Percentiles rank a stretch among this genome's conserved stretches.
Conservation (phyloP, 2,888 invertebrate genomes). For the Latrodectus elegans region DNA sequence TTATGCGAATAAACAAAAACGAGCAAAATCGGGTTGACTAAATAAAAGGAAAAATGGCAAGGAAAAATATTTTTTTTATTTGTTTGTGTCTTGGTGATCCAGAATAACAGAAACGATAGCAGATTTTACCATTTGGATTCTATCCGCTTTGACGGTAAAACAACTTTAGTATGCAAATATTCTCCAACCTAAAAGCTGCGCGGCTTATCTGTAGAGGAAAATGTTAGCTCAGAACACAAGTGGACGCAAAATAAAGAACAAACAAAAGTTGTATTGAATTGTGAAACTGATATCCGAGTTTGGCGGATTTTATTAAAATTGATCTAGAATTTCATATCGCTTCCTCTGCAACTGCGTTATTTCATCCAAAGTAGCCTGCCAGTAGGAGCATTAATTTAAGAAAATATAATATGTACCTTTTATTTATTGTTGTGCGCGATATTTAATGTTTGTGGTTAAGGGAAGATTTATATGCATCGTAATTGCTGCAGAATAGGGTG, state of each 20-base stretch:
- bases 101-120: not conserved
- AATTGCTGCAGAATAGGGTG: no score
- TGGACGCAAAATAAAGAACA: not conserved
- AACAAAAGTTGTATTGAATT: not conserved
- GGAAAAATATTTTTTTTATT: not conserved
- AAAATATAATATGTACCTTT: no score
- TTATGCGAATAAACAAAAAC: slow-evolving; percentile 1
- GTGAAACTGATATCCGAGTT: no score
- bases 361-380: no score
- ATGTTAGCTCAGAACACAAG: not conserved
- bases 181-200: not conserved
- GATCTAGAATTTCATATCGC: no score
- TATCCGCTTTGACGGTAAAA: slow-evolving; percentile 29
- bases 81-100: not conserved
- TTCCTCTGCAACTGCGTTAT: no score
- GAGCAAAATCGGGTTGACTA: not conserved
- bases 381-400: no score
- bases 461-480: no score
- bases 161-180: slow-evolving; percentile 38
- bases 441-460: no score
- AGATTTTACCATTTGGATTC: slow-evolving; percentile 29
- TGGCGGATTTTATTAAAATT: no score
- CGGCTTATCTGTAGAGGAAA: not conserved
- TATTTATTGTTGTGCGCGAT: no score
- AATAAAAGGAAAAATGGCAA: not conserved